Evolutionary conservation across 53 echinoderm and acorn worm species (phyloP), one percentile per base, ranked within the genome.

Genomic region (Mesocentrotus franciscanus): DNA sequence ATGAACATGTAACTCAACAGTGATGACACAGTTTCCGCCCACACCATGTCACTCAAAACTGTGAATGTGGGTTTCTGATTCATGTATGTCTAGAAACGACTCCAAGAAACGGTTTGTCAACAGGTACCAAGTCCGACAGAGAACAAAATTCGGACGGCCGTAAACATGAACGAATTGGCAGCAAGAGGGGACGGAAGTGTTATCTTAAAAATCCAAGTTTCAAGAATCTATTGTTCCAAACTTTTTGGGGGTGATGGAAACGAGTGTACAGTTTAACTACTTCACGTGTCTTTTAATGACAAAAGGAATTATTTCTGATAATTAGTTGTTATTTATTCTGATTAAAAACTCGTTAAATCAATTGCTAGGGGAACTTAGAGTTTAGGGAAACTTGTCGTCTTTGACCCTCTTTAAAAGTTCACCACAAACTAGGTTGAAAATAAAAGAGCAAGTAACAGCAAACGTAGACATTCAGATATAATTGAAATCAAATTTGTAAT

Each of bases 1-100:
- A 92, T 92, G 26, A 92, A 75, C 92, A 4, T 92, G 75, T 92
- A 92, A 71, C 70, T 92, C 92, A 75, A 4, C 75, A 27, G 27
- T 22, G 56, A 29, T 92, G 92, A 75, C 92, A 92, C 76, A 74
- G 27, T 39, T 56, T 66, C 91, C 91, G 34, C 56, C 64, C 91
- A 62, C 36, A 68, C 36, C 59, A 87, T 87, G 87, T 57, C 87
- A 87, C 87, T 58, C n/a, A 81, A 9, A 74, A 74, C 27, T 74
- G 14, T 74, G 32, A 10, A 74, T 18, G 32, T 74, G 84, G 2
- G 84, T 36, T 49, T 84, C 39, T 84, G 55, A 84, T 84, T 42
- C 84, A 42, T 55, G 49, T 49, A 13, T 55, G 49, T 42, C 84
- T 55, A 36, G 84, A 39, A 84, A 42, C 17, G 36, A 24, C 17